Evolutionary conservation across 2,888 invertebrate species (phyloP), one percentile per base, ranked within the genome.

Genomic region (Agrotis exclamationis): DNA sequence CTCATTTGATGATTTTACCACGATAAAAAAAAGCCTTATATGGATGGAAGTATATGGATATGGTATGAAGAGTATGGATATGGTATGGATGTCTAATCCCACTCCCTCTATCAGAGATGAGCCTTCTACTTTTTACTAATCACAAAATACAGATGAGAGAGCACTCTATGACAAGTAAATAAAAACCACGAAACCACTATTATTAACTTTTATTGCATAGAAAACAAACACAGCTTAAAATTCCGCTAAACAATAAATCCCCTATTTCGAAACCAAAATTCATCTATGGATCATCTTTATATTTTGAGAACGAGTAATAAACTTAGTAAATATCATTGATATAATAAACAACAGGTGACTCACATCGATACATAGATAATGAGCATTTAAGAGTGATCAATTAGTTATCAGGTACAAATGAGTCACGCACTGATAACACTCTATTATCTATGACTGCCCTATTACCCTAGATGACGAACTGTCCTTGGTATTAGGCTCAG

Each of bases 331-430:
- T 50, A 56, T 47, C 20, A 45, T 70, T 13, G 2, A 24, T 45
- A 13, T 45, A 16, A 16, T 16, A 45, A 45, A 48, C 14, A 9
- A 1, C 22, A 48, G 50, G 16, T 76, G 76, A 76, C 33, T 65
- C 77, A 72, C 2, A 22, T 11, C 20, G 16, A 22, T 39, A 59
- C 14, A 20, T 58, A 58, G 44, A 63, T 63, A 63, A 63, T 63
- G 60, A 50, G 18, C 45, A 7, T 63, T 53, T 72, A 63, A 63
- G 63, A 76, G 45, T 66, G 66, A 65, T 62, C 22, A 73, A 63
- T 60, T 60, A 33, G 56, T 39, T 73, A 74, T 67, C 66, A 39
- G 13, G 28, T 16, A 18, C 11, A 67, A 63, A 67, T 76, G 59
- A 67, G 39, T 76, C 63, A 74, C 11, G 5, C n/a, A 44, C 20